Percentiles rank a stretch among this genome's conserved stretches.
These are phyloP conservation scores for Leucoraja erinaceus DNA, from an alignment of 2,113 vertebrate species.

Conservation along the genomic window DNA sequence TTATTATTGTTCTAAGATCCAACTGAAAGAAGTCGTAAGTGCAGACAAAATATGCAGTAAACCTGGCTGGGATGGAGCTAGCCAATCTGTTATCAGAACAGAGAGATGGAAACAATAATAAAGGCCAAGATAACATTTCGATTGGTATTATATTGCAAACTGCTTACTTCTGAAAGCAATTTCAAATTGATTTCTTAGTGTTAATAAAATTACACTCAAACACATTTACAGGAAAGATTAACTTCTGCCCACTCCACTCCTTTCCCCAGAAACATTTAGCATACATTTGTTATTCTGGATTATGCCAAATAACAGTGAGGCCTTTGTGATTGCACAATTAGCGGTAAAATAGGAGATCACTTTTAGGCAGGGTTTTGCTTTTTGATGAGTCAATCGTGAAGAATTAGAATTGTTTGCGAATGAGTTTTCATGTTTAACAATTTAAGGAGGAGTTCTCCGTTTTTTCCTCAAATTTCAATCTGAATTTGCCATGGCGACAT, in stretches of 20 bases:
- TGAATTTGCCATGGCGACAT: background rate
- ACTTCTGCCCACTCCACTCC: too few species aligned
- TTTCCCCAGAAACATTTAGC: too few species aligned
- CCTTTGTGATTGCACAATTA: too few species aligned
- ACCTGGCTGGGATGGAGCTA: background rate
- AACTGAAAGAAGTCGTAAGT: background rate
- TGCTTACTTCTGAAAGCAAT: background rate
- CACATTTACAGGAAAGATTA: too few species aligned
- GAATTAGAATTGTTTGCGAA: too few species aligned
- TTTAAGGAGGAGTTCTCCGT: background rate
- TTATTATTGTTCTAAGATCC: background rate
- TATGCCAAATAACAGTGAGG: too few species aligned
- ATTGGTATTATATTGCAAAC: background rate
- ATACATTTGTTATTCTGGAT: too few species aligned
- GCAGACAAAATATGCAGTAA: background rate
- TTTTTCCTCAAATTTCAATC: background rate
- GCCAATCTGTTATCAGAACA: background rate
- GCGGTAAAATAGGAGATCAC: too few species aligned
- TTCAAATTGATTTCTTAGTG: too few species aligned
- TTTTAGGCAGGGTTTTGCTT: too few species aligned
- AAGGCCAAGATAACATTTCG: background rate
- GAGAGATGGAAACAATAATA: background rate
- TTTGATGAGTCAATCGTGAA: too few species aligned
- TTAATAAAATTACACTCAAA: too few species aligned
- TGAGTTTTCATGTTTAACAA: background rate